Evolutionary conservation across 2,797 vertebrate species (phyloP).

Genomic region (Sphenopsis melanotis): DNA sequence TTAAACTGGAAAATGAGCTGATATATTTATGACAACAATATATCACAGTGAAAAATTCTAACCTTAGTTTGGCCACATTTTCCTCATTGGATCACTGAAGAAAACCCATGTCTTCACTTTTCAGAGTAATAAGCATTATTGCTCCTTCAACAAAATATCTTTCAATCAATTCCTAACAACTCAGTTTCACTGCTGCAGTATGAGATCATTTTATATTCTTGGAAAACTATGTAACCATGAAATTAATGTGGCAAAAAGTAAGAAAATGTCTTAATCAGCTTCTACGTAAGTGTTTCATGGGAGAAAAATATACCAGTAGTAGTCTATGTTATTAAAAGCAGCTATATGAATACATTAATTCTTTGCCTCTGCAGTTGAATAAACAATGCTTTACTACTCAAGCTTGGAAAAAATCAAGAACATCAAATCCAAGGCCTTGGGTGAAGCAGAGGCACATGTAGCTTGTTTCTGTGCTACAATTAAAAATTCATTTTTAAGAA

Average conservation of each 20-base stretch:
- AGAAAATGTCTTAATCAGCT: conserved; percentile 13
- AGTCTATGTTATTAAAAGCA: neutral
- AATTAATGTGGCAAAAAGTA: neutral
- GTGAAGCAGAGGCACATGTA: neutral
- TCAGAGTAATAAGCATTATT: neutral
- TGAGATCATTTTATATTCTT: neutral
- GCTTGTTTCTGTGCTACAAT: neutral
- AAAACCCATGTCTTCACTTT: neutral
- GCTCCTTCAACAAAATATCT: neutral
- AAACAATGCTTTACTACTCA: conserved; percentile 13
- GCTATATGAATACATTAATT: conserved; percentile 9
- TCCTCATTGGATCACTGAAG: neutral
- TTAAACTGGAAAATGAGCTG: neutral
- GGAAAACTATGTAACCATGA: neutral
- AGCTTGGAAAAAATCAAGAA: neutral
- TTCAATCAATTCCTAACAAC: neutral
- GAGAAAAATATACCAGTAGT: neutral
- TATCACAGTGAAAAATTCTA: neutral
- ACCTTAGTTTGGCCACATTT: neutral
- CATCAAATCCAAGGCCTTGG: neutral
- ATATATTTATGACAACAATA: neutral
- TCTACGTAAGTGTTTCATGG: neutral
- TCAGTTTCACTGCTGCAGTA: neutral
- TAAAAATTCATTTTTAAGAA: neutral
- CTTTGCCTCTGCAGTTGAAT: neutral